phyloP scores from a whole-genome alignment of 2,888 invertebrate species.

The Eupithecia vulgata region DNA sequence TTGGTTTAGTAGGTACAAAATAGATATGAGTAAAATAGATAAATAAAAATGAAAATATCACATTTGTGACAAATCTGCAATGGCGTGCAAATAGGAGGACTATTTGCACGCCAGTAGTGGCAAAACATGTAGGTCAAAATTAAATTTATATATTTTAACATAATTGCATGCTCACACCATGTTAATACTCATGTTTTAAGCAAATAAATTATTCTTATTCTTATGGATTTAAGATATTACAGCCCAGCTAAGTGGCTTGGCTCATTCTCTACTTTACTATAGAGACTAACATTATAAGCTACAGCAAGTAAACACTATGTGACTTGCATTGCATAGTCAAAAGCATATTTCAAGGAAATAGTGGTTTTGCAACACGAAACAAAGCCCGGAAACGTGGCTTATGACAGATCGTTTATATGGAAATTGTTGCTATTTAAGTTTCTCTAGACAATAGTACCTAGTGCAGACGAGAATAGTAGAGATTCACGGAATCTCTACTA shows the following conservation, averaged over 20 bases:
- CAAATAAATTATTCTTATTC: too few relatives aligned
- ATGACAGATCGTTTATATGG: constrained; percentile 66
- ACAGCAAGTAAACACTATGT: neutral
- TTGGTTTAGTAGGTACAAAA: too few relatives aligned
- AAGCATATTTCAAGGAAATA: constrained; percentile 33
- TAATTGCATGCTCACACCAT: too few relatives aligned
- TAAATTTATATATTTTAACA: too few relatives aligned
- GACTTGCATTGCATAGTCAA: constrained; percentile 21
- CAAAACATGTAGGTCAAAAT: too few relatives aligned
- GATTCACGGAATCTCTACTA: too few relatives aligned
- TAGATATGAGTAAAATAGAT: too few relatives aligned
- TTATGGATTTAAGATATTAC: neutral
- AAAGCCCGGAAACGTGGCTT: constrained; percentile 66
- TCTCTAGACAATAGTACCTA: constrained; percentile 36
- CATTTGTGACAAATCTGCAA: too few relatives aligned
- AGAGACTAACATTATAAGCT: neutral
- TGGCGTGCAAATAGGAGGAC: too few relatives aligned
- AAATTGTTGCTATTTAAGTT: constrained; percentile 76
- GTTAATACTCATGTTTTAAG: too few relatives aligned
- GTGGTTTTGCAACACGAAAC: constrained; percentile 54
- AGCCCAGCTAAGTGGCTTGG: neutral
- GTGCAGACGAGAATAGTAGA: neutral
- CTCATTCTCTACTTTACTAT: neutral
- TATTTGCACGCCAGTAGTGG: too few relatives aligned
- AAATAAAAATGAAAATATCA: too few relatives aligned